Evolutionary conservation across 1,140 invertebrate species (phyloP).

Genomic region (Cephus cinctus): DNA sequence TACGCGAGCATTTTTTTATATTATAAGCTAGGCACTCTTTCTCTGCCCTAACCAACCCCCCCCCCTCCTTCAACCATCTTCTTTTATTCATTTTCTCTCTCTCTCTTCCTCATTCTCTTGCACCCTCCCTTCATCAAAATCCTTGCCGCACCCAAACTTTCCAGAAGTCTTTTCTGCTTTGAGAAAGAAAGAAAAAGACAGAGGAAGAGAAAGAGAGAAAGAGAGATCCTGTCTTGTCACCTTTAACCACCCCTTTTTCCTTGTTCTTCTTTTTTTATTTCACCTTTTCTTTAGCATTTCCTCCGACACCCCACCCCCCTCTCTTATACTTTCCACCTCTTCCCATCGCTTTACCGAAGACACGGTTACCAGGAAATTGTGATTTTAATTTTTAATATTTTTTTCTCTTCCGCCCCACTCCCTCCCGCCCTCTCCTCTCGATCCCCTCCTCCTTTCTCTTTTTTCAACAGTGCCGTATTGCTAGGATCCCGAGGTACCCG

Average conservation of each 20-base stretch:
- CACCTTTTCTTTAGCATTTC: too few species aligned
- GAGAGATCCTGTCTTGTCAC: too few species aligned
- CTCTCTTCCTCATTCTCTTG: conserved; percentile 7
- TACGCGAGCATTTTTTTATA: not conserved
- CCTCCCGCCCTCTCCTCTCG: conserved; percentile 1
- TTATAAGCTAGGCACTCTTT: conserved; percentile 12
- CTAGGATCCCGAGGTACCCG: not conserved
- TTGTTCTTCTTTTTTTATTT: too few species aligned
- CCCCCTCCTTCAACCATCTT: conserved; percentile 6
- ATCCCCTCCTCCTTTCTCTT: conserved; percentile 8
- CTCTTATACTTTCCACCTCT: too few species aligned
- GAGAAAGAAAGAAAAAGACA: too few species aligned
- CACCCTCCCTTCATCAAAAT: not conserved
- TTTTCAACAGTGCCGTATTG: too few species aligned
- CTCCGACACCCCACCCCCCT: not conserved
- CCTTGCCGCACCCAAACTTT: not conserved
- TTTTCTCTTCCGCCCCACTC: conserved; percentile 20
- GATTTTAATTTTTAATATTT: conserved; percentile 39
- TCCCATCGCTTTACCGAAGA: too few species aligned
- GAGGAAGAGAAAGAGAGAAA: too few species aligned
- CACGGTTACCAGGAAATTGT: conserved; percentile 26
- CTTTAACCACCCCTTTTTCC: too few species aligned
- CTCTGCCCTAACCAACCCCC: conserved; percentile 18
- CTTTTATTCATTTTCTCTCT: not conserved
- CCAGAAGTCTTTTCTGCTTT: too few species aligned